phyloP scores from a whole-genome alignment of 2,888 invertebrate genomes.

The Drosophila melanosoma region DNA sequence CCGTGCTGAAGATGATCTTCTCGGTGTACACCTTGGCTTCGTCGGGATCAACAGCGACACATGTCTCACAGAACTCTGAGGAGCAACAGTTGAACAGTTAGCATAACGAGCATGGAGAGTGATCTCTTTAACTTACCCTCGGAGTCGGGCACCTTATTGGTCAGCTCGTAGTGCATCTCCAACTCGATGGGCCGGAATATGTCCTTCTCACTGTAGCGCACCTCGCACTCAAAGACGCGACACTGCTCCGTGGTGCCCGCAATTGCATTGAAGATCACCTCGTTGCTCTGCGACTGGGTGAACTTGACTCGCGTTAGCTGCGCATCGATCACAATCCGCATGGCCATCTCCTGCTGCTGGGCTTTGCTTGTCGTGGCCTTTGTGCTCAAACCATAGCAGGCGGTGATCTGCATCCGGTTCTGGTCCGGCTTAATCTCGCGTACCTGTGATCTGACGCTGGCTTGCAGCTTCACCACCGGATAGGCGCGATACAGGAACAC shows the following conservation, averaged over 20 bases:
- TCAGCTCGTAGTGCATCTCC: constrained; percentile 83
- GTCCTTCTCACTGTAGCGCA: constrained; percentile 82
- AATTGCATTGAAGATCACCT: constrained; percentile 77
- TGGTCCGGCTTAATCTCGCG: constrained; percentile 84
- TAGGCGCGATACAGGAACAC: constrained; percentile 85
- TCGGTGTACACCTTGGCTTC: constrained; percentile 80
- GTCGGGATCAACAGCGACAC: constrained; percentile 84
- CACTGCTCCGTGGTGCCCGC: constrained; percentile 78
- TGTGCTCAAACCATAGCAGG: constrained; percentile 82
- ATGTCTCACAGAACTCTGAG: constrained; percentile 83
- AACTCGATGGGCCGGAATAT: constrained; percentile 85
- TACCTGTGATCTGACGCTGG: constrained; percentile 81
- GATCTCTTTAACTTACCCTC: constrained; percentile 64
- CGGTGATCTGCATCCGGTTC: constrained; percentile 79
- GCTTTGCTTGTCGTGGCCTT: constrained; percentile 64
- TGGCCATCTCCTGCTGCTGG: constrained; percentile 76
- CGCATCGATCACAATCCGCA: constrained; percentile 80
- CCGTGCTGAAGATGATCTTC: constrained; percentile 84
- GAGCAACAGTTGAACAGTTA: background rate
- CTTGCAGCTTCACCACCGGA: constrained; percentile 84
- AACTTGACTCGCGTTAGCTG: constrained; percentile 83
- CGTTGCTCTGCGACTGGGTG: constrained; percentile 70
- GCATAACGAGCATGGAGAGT: background rate
- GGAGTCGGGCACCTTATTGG: constrained; percentile 81
- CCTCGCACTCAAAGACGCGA: constrained; percentile 77